Percentiles rank a stretch among this genome's conserved stretches.
Conservation (phyloP, 2,888 invertebrate species). For the Cryptus viduatorius region DNA sequence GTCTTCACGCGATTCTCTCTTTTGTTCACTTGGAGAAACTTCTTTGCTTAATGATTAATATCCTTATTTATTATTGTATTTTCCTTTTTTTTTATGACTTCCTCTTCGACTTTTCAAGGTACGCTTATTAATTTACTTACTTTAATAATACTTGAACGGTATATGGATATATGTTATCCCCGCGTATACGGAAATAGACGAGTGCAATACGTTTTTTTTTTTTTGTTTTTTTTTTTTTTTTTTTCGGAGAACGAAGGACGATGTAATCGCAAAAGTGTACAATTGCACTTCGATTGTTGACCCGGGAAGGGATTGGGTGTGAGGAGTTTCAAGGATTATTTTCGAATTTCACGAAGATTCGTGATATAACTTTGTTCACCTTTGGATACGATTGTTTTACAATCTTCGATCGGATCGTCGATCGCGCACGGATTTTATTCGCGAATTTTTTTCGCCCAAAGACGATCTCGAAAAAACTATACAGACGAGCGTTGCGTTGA, state of each 20-base stretch:
- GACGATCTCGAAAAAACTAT: background rate
- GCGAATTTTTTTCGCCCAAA: slow-evolving; percentile 13
- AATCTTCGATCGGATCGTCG: slow-evolving; percentile 9
- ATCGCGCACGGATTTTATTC: slow-evolving; percentile 45
- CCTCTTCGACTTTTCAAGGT: slow-evolving; percentile 38
- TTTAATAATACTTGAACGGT: slow-evolving; percentile 69
- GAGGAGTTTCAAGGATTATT: background rate
- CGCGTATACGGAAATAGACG: slow-evolving; percentile 1
- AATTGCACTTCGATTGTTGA: slow-evolving; percentile 23
- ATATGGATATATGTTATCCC: slow-evolving; percentile 36
- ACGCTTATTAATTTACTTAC: slow-evolving; percentile 58
- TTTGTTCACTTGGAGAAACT: slow-evolving; percentile 53
- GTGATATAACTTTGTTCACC: slow-evolving; percentile 35
- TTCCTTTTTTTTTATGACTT: slow-evolving; percentile 27
- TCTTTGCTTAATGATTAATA: slow-evolving; percentile 52
- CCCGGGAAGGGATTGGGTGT: slow-evolving; percentile 4
- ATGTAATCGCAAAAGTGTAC: slow-evolving; percentile 40
- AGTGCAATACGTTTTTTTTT: slow-evolving; percentile 5
- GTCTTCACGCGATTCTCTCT: slow-evolving; percentile 83
- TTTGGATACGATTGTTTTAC: slow-evolving; percentile 1
- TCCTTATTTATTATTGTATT: slow-evolving; percentile 45
- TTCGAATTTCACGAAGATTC: slow-evolving; percentile 13
- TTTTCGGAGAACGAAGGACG: slow-evolving; percentile 46
- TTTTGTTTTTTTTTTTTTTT: slow-evolving; percentile 30
- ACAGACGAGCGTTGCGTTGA: background rate